phyloP scores from a whole-genome alignment of 2,113 vertebrate genomes.

The Zosterops pallidus region DNA sequence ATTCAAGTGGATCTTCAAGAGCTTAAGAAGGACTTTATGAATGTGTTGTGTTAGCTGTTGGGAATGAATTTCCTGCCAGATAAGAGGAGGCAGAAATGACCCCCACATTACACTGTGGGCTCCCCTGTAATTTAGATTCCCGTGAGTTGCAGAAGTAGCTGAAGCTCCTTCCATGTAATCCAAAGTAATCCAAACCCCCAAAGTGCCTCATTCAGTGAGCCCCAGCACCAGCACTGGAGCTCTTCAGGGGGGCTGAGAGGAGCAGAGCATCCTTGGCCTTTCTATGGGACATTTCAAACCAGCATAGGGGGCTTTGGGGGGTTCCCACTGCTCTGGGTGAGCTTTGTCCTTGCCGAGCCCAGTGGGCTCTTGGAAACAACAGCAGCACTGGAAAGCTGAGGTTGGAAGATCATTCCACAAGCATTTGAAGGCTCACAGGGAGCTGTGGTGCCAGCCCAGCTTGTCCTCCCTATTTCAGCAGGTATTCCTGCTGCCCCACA shows the following conservation, averaged over 20 bases:
- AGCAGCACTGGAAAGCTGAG: neutral
- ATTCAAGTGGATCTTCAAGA: neutral
- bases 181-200: neutral
- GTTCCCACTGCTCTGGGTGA: neutral
- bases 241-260: neutral
- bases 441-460: neutral
- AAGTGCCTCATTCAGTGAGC: neutral
- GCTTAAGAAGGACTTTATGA: neutral
- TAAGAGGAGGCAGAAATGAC: neutral
- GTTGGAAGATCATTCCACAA: neutral
- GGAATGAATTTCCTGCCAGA: neutral
- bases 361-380: neutral
- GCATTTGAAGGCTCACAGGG: neutral
- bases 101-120: neutral
- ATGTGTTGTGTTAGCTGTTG: neutral
- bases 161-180: neutral
- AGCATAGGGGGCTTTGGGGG: neutral
- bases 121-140: neutral
- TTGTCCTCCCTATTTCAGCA: neutral
- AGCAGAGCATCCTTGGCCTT: neutral
- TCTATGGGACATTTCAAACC: neutral
- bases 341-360: neutral
- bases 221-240: neutral
- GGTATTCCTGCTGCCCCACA: neutral
- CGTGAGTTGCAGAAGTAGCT: neutral